Percentiles rank a stretch among this genome's conserved stretches.
These are phyloP conservation scores for Cirrhinus molitorella DNA, from an alignment of 2,797 vertebrate genomes.

Conservation along the genomic window DNA sequence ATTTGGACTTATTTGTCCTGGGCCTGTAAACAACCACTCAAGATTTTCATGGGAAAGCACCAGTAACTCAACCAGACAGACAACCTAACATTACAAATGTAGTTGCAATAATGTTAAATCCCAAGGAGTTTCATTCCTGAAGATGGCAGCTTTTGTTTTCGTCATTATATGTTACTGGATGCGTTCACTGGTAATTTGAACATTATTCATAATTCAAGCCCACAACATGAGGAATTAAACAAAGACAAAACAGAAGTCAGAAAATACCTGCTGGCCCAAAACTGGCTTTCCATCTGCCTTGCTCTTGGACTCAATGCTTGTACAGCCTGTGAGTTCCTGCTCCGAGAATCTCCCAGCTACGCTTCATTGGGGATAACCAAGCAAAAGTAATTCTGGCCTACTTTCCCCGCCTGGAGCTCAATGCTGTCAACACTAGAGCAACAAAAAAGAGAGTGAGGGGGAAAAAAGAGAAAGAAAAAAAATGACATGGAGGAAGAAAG, in stretches of 20 bases:
- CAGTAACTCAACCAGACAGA: not conserved
- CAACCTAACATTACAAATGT: not conserved
- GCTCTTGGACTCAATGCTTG: constrained; percentile 59
- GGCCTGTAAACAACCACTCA: not conserved
- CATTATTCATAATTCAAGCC: constrained; percentile 59
- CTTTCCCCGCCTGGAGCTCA: constrained; percentile 76
- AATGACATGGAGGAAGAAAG: constrained; percentile 53
- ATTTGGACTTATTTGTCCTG: not conserved
- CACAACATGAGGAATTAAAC: constrained; percentile 73
- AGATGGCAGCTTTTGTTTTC: constrained; percentile 27
- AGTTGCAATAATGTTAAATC: not conserved
- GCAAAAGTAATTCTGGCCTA: constrained; percentile 84
- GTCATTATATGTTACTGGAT: constrained; percentile 24
- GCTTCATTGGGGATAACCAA: constrained; percentile 83
- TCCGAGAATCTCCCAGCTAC: constrained; percentile 70
- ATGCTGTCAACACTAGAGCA: constrained; percentile 66
- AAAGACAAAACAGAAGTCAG: constrained; percentile 76
- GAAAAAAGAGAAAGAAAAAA: constrained; percentile 12
- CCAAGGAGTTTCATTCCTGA: constrained; percentile 7
- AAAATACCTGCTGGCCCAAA: constrained; percentile 82
- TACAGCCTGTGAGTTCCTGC: constrained; percentile 57
- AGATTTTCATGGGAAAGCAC: not conserved
- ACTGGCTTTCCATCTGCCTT: constrained; percentile 80
- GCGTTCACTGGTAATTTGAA: constrained; percentile 66
- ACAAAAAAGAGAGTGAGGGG: constrained; percentile 51